Percentiles rank a stretch among this genome's conserved stretches.
phyloP scores from a whole-genome alignment of 2,888 invertebrate species.

The Lepidocyrtinus sp. region DNA sequence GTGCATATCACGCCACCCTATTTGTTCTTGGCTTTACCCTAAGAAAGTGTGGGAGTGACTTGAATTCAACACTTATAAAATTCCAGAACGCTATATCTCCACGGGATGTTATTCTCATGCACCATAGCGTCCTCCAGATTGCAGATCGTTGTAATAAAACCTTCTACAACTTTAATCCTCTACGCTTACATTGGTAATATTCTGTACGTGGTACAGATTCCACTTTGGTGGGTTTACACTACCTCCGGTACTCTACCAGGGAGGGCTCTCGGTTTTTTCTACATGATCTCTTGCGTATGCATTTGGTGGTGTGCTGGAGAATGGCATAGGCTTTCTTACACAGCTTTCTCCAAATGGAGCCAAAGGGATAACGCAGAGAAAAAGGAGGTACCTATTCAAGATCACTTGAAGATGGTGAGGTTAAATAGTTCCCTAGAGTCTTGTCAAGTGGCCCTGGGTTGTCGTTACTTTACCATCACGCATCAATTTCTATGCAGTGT shows the following conservation, averaged over 20 bases:
- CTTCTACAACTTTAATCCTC: neutral
- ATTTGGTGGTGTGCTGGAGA: conserved; percentile 22
- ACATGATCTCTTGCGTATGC: neutral
- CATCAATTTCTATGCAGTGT: conserved; percentile 4
- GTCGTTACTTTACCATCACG: conserved; percentile 13
- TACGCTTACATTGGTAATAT: neutral
- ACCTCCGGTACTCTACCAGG: neutral
- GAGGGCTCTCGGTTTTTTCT: neutral
- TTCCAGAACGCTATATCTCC: neutral
- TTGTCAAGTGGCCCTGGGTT: neutral
- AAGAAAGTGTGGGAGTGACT: neutral
- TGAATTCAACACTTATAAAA: neutral
- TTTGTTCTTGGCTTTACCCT: neutral
- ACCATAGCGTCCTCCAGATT: neutral
- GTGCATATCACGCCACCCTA: neutral
- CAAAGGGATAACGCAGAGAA: neutral
- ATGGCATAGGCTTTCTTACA: neutral
- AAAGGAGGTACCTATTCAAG: neutral
- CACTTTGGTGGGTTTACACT: conserved; percentile 12
- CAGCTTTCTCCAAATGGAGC: neutral
- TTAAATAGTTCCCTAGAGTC: neutral
- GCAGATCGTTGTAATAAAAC: neutral
- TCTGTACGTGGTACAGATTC: conserved; percentile 4
- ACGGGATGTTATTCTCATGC: too few relatives aligned
- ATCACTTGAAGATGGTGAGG: neutral